phyloP scores from a whole-genome alignment of 2,113 vertebrate genomes.

The Lates calcarifer region DNA sequence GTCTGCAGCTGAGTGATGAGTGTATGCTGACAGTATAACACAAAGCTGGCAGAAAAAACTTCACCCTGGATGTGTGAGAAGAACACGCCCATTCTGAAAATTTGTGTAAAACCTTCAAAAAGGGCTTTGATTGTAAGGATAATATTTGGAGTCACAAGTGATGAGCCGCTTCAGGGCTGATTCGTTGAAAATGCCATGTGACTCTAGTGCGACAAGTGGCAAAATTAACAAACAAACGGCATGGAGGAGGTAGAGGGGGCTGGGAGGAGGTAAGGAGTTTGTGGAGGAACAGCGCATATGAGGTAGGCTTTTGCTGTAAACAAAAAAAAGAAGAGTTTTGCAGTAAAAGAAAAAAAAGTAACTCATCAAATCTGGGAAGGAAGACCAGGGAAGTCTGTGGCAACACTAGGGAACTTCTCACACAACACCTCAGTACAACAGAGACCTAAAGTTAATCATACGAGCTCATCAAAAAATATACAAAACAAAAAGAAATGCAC shows the following conservation, averaged over 20 bases:
- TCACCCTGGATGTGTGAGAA: constrained; percentile 53
- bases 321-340: constrained; percentile 82
- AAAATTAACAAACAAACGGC: constrained; percentile 49
- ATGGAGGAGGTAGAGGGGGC: constrained; percentile 59
- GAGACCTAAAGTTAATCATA: constrained; percentile 81
- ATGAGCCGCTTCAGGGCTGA: constrained; percentile 43
- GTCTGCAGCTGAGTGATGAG: constrained; percentile 44
- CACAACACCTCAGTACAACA: constrained; percentile 84
- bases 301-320: constrained; percentile 99
- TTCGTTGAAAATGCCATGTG: constrained; percentile 51
- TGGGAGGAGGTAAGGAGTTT: constrained; percentile 73
- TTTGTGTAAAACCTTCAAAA: constrained; percentile 19
- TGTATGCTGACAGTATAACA: constrained; percentile 32
- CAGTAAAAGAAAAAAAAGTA: constrained; percentile 62
- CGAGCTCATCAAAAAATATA: constrained; percentile 82
- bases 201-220: constrained; percentile 61
- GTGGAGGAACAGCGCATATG: constrained; percentile 87
- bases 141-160: constrained; percentile 51
- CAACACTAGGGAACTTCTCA: constrained; percentile 80
- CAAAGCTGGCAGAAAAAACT: constrained; percentile 45
- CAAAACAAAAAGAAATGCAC: constrained; percentile 82
- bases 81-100: constrained; percentile 33
- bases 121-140: constrained; percentile 60
- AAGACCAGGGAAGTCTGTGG: constrained; percentile 78
- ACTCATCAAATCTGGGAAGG: constrained; percentile 79